Base-by-base conservation (phyloP, 35 echinoderm and acorn worm genomes). In the Diadema setosum region DNA sequence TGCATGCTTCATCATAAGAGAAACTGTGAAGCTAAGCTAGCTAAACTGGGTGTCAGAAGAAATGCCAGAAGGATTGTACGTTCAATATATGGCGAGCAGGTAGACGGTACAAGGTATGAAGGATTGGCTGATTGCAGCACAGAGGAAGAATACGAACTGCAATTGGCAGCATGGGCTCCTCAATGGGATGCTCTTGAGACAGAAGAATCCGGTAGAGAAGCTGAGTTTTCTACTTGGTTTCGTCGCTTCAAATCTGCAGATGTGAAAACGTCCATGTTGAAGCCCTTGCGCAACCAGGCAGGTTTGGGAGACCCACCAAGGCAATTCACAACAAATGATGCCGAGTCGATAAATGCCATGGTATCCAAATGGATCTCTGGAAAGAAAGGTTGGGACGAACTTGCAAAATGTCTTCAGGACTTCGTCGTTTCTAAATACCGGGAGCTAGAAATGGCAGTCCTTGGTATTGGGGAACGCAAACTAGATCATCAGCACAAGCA, bases 181-280 rank as follows among this genome's bases (percentile, higher is more conserved):
- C 42, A 50, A 27, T 82, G 80, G 80, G 80, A 82, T 56, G 43
- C 42, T 46, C 26, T 82, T 8, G 80, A 82, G 29, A 82, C 42
- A 3, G 80, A 52, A 56, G 80, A 82, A 56, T 50, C 80, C 25
- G 45, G 26, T 56, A 82, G 26, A 43, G 43, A 46, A 46, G 43
- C 80, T 27, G 43, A 82, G 37, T 82, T 82, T 82, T 82, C 80
- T 50, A 56, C 42, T 25, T 82, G 46, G 80, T 82, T 82, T 82
- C 80, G 42, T 55, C 42, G 46, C 43, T 82, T 50, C 80, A 82
- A 82, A 32, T 46, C 80, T 50, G 25, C 16, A 50, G 80, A 82
- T 24, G 80, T 82, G 80, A 82, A 56, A 82, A 39, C 42, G n/a
- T 52, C 46, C 16, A 39, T 84, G 45, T 52, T 52, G 55, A 84